phyloP scores from a whole-genome alignment of 2,888 invertebrate genomes.

The Timema cristinae region DNA sequence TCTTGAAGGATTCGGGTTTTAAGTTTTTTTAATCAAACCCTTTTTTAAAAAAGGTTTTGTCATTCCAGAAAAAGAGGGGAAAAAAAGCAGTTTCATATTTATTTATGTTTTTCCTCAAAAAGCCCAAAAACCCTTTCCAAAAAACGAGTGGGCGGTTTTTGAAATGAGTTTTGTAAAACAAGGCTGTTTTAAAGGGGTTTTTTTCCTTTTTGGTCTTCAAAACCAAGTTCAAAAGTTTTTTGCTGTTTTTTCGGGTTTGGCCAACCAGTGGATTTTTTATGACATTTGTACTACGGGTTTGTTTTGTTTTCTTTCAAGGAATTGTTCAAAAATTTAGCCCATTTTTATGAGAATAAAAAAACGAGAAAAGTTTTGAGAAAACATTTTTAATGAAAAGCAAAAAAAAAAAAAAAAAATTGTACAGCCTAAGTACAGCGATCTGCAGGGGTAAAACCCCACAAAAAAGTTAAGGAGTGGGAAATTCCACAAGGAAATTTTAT shows the following conservation, averaged over 20 bases:
- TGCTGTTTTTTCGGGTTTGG: not conserved
- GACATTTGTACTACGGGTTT: not conserved
- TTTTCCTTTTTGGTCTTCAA: slow-evolving; percentile 2
- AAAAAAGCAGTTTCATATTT: not conserved
- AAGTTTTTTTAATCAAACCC: slow-evolving; percentile 1
- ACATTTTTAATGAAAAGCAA: not conserved
- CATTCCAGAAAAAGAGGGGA: not conserved
- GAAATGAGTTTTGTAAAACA: not conserved
- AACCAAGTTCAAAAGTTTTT: not conserved
- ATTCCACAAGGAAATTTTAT: not conserved
- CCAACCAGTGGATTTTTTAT: not conserved
- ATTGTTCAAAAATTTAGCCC: not conserved
- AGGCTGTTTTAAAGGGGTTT: not conserved
- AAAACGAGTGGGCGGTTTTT: not conserved
- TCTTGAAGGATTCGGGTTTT: not conserved
- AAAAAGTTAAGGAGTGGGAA: not conserved
- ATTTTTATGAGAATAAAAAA: not conserved
- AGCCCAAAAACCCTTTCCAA: not conserved
- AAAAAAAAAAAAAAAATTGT: not conserved
- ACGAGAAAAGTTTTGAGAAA: not conserved
- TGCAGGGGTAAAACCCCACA: not conserved
- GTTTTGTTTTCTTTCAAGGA: slow-evolving; percentile 12
- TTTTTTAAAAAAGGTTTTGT: too few species aligned
- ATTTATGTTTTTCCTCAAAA: not conserved
- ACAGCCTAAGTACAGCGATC: not conserved